Evolutionary conservation across 2,113 vertebrate genomes (phyloP), one percentile per base, ranked within the genome.

Genomic region (Neogobius melanostomus): DNA sequence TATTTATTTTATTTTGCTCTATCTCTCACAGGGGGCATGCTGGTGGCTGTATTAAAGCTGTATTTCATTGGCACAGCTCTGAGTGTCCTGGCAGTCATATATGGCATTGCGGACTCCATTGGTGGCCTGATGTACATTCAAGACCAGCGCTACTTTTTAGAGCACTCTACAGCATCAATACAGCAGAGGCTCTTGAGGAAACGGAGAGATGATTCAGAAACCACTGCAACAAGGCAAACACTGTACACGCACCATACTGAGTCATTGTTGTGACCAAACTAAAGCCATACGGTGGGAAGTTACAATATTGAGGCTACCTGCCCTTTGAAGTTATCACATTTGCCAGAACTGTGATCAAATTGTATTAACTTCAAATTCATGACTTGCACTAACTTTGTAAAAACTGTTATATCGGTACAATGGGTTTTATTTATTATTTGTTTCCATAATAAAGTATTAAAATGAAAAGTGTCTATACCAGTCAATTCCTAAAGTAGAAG

Each of bases 101-200:
- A 68, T 14, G 56, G n/a, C 1, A 8, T 88, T 0, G 75, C 43
- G 2, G 84, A 91, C 68, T 84, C 83, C 5, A 16, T 91, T 2
- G 89, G 90, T 0, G 89, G 87, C 0, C 73, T 82, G 28, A 88
- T 90, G 88, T 80, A 84, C 8, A 5, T 43, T 52, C 89, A 82
- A 47, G 57, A 83, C 66, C 53, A 61, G 0, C 36, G 1, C 53
- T 75, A 85, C 61, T 49, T 46, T 0, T 5, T 43, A 48, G 76
- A 75, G 9, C 3, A 2, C 28, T 36, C 14, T 47, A 43, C 28
- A 76, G 7, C 49, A 61, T 0, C 68, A 63, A 62, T 66, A 0
- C 69, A 53, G 43, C 11, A 2, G 5, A 44, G 11, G 28, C 21
- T 64, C 10, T 42, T 69, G n/a, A 2, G 57, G 53, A 11, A 36